Evolutionary conservation across 2,888 invertebrate genomes (phyloP).

Genomic region (Cetonia aurata): DNA sequence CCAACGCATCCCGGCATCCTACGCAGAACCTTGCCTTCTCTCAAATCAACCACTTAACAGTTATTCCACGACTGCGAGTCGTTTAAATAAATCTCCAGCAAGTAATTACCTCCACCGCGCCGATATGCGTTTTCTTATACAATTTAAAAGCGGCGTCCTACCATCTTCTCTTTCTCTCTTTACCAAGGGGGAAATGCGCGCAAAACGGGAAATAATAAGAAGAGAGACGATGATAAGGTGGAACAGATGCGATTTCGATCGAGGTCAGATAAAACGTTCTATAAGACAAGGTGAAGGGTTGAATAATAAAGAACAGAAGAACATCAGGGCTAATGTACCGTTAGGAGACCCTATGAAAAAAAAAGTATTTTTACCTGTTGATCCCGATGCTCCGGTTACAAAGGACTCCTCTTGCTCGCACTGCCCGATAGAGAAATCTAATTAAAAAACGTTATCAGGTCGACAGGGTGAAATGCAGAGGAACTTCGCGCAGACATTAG

Average conservation of each 20-base stretch:
- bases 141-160: too few species aligned
- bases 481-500: too few species aligned
- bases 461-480: not conserved
- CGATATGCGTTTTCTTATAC: not conserved
- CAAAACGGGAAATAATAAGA: constrained; percentile 2
- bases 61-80: not conserved
- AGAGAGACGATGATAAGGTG: constrained; percentile 14
- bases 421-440: constrained; percentile 41
- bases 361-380: constrained; percentile 41
- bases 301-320: constrained; percentile 37
- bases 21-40: too few species aligned
- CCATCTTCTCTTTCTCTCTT: too few species aligned
- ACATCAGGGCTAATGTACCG: constrained; percentile 38
- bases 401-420: constrained; percentile 12
- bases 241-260: constrained; percentile 38
- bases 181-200: constrained; percentile 2
- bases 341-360: constrained; percentile 25
- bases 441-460: constrained; percentile 39
- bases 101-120: constrained; percentile 15
- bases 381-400: constrained; percentile 25
- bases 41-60: not conserved
- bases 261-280: constrained; percentile 32
- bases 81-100: constrained; percentile 30
- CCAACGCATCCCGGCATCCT: too few species aligned
- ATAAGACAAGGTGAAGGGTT: constrained; percentile 43